A percentile compares a stretch with the other conserved stretches of the same genome.
Conservation (phyloP, 2,113 vertebrate species). For the Sardina pilchardus region DNA sequence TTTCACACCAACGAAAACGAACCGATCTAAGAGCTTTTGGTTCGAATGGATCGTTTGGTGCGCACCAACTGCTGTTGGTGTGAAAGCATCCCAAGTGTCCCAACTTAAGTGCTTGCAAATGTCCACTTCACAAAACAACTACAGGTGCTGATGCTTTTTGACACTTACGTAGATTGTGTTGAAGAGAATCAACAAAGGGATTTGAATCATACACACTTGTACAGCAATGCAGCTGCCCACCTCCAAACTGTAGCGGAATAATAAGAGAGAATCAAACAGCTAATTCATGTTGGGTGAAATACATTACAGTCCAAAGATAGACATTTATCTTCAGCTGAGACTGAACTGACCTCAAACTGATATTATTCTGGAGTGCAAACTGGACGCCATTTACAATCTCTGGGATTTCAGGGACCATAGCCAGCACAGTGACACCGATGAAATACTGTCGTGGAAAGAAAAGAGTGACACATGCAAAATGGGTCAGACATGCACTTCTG, state of each 20-base stretch:
- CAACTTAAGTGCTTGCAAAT: too few relatives aligned
- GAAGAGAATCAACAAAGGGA: constrained; percentile 85
- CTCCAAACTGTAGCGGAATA: constrained; percentile 75
- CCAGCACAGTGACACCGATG: constrained; percentile 82
- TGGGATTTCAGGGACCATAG: constrained; percentile 85
- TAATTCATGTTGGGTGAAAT: not conserved
- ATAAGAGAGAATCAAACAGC: not conserved
- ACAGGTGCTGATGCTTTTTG: not conserved
- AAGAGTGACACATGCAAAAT: not conserved
- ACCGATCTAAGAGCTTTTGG: too few relatives aligned
- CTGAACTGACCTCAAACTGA: constrained; percentile 80
- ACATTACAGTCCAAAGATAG: not conserved
- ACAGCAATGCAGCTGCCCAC: constrained; percentile 86
- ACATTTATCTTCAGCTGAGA: not conserved
- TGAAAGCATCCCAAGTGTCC: too few relatives aligned
- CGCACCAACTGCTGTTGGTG: too few relatives aligned
- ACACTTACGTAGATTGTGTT: constrained; percentile 84
- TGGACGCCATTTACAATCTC: constrained; percentile 89
- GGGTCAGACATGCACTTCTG: too few relatives aligned
- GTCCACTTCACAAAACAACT: too few relatives aligned
- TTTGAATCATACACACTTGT: constrained; percentile 92
- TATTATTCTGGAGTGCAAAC: constrained; percentile 87
- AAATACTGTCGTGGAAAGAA: constrained; percentile 74
- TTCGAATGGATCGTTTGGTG: too few relatives aligned
- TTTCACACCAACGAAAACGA: too few relatives aligned